Evolutionary conservation across 1,140 invertebrate genomes (phyloP), one percentile per base, ranked within the genome.

Genomic region (Pseudoatta argentina): DNA sequence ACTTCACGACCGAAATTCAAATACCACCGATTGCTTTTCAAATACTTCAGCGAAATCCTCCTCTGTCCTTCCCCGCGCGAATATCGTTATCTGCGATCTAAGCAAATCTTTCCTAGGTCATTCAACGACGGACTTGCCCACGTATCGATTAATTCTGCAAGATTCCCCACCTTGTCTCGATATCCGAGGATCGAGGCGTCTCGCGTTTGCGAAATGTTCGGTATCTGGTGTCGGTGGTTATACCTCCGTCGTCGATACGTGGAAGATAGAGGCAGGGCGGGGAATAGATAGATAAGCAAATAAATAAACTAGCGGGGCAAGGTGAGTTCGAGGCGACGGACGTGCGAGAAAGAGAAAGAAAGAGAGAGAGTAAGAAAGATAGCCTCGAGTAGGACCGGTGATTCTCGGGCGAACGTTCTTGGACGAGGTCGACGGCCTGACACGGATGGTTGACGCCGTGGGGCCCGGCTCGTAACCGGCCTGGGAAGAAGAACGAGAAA

Each of bases 211-310:
- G n/a, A 59, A 64, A 14, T 61, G 27, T 10, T 72, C 61, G 87
- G 72, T 89, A 89, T 89, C 53, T 51, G 79, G 39, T 69, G 34
- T 18, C 57, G 88, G 21, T 57, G 78, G 69, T 61, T 63, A 72
- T 76, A 75, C 72, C 86, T 27, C 12, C 18, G n/a, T 57, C 53
- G 67, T 77, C 75, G 39, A 14, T 16, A 51, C 34, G 63, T 63
- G 76, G 71, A 76, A 8, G 24, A 44, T 3, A 57, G 16, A 71
- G 75, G 27, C 57, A 27, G 61, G 76, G 64, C 27, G 55, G 88
- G 87, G 91, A 92, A 93, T 93, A 93, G 93, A 93, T 94, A 94
- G 93, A 93, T 94, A 94, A 93, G 93, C 92, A 91, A 93, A 92
- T 92, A 93, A 93, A 93, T 93, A 92, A 93, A 92, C 88, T 90